Base-by-base conservation (phyloP, 2,797 vertebrate genomes). In the Galago senegalensis region DNA sequence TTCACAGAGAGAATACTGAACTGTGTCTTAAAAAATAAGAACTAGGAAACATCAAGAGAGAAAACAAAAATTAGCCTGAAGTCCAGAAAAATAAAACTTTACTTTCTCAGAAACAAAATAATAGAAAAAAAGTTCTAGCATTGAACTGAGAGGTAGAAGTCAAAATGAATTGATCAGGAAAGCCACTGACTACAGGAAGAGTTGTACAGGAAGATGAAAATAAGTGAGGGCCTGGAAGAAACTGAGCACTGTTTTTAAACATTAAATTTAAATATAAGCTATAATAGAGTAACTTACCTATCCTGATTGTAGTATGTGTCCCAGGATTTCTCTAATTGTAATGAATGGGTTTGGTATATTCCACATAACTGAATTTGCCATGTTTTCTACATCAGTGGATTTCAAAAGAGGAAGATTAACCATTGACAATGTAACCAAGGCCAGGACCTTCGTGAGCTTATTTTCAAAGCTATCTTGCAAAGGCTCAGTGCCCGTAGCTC, bases 1-100 rank as follows among this genome's bases (percentile, higher is more conserved):
- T 70, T 77, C 37, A 83, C 31, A 89, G 46, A 90, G 49, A 75
- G n/a, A 70, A n/a, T 40, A 61, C 21, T 94, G 63, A 90, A 79
- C 27, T 72, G 11, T 27, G 16, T 70, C 61, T 85, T 88, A 6
- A 65, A 77, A 77, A 77, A 72, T 11, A 8, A 23, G 34, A 58
- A 65, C 31, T 65, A 76, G 77, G 34, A 40, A 77, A 34, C 34
- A 40, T 75, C 49, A 75, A 75, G 29, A 25, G 20, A 69, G 63
- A 96, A 53, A 73, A 31, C 12, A 87, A 70, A 79, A 88, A 49
- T 4, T 37, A 49, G 72, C 20, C 77, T 37, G 49, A 58, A 56
- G n/a, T 31, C 46, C 61, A 56, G 16, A 72, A 85, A 73, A 37
- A n/a, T 1, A 65, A n/a, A 88, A 3, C 37, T 83, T 34, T 90